A percentile compares a stretch with the other conserved stretches of the same genome.
These are phyloP conservation scores for Dicentrarchus labrax DNA, from an alignment of 2,113 vertebrate genomes.

Conservation along the genomic window DNA sequence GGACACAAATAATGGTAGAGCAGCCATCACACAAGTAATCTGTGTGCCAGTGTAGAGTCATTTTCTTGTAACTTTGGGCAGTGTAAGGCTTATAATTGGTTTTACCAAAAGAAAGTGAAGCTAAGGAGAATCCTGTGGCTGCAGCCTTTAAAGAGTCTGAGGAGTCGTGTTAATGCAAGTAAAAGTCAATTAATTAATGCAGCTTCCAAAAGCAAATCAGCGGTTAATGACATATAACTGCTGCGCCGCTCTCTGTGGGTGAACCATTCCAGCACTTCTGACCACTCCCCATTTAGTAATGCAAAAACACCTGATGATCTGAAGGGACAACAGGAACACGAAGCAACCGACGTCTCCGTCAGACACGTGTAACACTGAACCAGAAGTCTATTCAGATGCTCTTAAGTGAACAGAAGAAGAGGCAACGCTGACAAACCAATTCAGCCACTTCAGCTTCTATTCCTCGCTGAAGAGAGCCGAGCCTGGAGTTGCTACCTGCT, in stretches of 20 bases:
- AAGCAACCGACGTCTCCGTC: not conserved
- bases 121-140: too few species aligned
- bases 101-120: too few species aligned
- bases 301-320: not conserved
- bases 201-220: too few species aligned
- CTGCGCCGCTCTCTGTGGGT: too few species aligned
- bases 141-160: not conserved
- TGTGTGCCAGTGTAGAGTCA: too few species aligned
- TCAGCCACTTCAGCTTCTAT: conserved; percentile 40
- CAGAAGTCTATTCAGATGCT: conserved; percentile 15
- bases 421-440: conserved; percentile 43
- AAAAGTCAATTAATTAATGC: not conserved
- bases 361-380: not conserved
- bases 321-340: not conserved
- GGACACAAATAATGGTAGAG: too few species aligned
- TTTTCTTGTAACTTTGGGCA: too few species aligned
- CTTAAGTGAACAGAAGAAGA: not conserved
- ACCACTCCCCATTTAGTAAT: not conserved
- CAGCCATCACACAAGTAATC: too few species aligned
- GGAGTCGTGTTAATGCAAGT: not conserved
- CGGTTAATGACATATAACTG: not conserved
- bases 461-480: conserved; percentile 10
- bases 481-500: conserved; percentile 21
- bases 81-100: too few species aligned
- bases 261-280: not conserved